A percentile compares a stretch with the other conserved stretches of the same genome.
These are phyloP conservation scores for Mylabris sibirica DNA, from an alignment of 2,888 invertebrate species.

Conservation along the genomic window DNA sequence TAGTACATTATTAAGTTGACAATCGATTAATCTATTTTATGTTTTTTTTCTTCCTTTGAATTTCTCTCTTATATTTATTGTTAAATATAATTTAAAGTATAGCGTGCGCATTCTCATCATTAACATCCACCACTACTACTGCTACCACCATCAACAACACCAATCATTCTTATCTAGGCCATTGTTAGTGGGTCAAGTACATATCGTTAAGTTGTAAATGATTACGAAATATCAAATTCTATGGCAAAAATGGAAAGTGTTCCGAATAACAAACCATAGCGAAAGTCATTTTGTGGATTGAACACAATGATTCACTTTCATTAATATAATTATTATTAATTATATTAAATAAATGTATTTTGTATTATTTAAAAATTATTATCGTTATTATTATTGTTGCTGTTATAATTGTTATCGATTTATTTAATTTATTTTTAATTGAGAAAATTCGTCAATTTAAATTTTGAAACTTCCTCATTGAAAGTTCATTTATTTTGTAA, in stretches of 20 bases:
- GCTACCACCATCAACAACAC: conserved; percentile 42
- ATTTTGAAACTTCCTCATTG: not conserved
- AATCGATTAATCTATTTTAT: conserved; percentile 4
- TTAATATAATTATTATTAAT: conserved; percentile 22
- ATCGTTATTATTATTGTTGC: not conserved
- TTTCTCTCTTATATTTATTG: not conserved
- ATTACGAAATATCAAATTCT: conserved; percentile 53
- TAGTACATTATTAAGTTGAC: not conserved
- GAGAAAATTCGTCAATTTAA: not conserved
- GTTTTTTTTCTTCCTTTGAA: not conserved
- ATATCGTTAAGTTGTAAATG: conserved; percentile 40
- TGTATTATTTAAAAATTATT: too few species aligned
- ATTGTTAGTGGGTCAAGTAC: conserved; percentile 61
- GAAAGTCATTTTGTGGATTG: conserved; percentile 38
- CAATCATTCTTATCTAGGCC: conserved; percentile 48
- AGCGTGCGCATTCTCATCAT: conserved; percentile 14
- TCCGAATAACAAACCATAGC: conserved; percentile 45
- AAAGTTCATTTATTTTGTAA: conserved; percentile 4
- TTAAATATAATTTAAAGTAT: not conserved
- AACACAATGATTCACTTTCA: conserved; percentile 39
- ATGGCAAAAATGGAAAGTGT: conserved; percentile 57
- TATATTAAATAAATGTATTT: conserved; percentile 20
- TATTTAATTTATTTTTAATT: conserved; percentile 7
- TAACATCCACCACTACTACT: conserved; percentile 26
- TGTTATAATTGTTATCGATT: not conserved